Evolutionary conservation across 2,797 vertebrate genomes (phyloP).

Genomic region (Morelia viridis): DNA sequence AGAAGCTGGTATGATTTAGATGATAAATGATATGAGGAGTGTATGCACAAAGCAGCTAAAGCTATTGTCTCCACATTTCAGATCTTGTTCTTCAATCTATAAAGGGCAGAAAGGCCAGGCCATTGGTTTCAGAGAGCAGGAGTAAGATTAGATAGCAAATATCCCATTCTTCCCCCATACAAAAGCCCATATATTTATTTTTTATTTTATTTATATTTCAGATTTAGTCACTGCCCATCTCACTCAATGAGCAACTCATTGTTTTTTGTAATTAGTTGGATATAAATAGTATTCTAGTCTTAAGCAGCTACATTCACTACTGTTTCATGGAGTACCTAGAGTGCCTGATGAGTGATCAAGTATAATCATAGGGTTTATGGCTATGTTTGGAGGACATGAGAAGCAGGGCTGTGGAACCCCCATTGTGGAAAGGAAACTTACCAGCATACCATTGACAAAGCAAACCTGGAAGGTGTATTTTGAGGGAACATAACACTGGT

Average conservation of each 20-base stretch:
- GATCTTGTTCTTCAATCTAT: not conserved
- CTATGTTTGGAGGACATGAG: not conserved
- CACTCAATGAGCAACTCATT: too few species aligned
- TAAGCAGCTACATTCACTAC: not conserved
- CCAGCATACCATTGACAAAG: too few species aligned
- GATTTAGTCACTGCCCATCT: too few species aligned
- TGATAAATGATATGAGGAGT: not conserved
- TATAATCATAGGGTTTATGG: not conserved
- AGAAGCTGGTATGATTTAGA: not conserved
- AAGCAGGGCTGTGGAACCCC: not conserved
- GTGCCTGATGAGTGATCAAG: not conserved
- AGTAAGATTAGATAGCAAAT: not conserved
- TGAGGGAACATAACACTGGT: not conserved
- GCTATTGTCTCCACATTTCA: not conserved
- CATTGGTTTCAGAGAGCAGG: not conserved
- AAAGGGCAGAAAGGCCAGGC: not conserved
- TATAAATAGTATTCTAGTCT: not conserved
- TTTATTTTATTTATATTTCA: too few species aligned
- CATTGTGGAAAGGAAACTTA: not conserved
- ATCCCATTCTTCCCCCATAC: not conserved
- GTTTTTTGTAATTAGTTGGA: not conserved
- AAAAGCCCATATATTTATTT: not conserved
- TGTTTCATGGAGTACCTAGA: not conserved
- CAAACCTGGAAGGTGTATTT: not conserved
- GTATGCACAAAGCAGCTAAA: not conserved